Evolutionary conservation across 1,140 invertebrate species (phyloP).

Genomic region (Alviniconcha marisindica): DNA sequence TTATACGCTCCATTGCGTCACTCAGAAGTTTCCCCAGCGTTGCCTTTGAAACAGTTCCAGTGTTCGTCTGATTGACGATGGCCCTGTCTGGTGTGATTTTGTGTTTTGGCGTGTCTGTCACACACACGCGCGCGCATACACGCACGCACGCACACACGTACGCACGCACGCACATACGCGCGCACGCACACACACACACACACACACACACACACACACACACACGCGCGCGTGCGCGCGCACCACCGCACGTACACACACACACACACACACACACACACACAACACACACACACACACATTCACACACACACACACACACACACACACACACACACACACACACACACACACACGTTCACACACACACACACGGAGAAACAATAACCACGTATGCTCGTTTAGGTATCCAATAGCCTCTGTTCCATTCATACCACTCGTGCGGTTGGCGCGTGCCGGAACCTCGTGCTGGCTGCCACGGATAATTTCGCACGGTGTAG

Average conservation of each 20-base stretch:
- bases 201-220: constrained; percentile 11
- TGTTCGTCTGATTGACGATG: no score
- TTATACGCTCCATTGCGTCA: no score
- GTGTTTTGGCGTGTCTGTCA: background rate
- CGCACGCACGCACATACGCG: constrained; percentile 12
- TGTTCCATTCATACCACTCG: no score
- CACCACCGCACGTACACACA: constrained; percentile 1
- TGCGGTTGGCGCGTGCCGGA: no score
- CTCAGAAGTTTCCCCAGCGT: no score
- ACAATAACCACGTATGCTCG: background rate
- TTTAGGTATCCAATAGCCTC: no score
- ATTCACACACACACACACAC: background rate
- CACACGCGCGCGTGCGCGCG: background rate
- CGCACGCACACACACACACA: constrained; percentile 13
- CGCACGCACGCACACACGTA: background rate
- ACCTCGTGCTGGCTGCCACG: no score
- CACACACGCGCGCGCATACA: background rate
- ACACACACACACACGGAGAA: background rate
- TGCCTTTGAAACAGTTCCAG: no score
- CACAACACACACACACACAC: constrained; percentile 5
- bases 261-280: constrained; percentile 27
- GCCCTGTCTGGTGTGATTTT: no score
- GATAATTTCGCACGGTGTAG: no score
- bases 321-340: background rate
- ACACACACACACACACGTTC: background rate